Evolutionary conservation across 2,113 vertebrate species (phyloP).

Genomic region (Erythrocercus mccallii): DNA sequence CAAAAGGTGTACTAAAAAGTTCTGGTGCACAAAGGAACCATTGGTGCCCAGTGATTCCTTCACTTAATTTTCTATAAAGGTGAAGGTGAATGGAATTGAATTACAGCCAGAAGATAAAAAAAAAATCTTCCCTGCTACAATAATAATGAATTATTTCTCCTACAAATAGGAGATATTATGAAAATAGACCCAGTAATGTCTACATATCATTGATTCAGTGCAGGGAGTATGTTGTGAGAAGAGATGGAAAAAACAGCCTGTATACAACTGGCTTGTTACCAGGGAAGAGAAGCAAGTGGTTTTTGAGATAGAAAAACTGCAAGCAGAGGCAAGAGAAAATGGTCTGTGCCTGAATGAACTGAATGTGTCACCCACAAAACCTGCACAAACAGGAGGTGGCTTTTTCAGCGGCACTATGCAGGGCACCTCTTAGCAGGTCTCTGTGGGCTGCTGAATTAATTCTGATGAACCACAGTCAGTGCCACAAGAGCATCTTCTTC

Average conservation of each 20-base stretch:
- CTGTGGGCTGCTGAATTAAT: not conserved
- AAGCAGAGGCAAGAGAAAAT: not conserved
- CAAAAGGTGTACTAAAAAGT: not conserved
- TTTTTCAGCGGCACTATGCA: accelerated
- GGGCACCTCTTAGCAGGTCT: not conserved
- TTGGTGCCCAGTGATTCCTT: not conserved
- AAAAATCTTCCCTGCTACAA: not conserved
- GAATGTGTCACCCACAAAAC: not conserved
- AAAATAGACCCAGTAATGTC: not conserved
- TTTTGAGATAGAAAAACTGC: not conserved
- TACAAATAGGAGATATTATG: not conserved
- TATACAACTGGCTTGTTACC: not conserved
- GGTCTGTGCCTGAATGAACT: not conserved
- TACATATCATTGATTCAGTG: not conserved
- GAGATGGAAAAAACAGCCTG: not conserved
- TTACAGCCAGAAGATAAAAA: not conserved
- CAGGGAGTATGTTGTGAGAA: not conserved
- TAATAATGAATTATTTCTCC: not conserved
- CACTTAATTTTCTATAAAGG: not conserved
- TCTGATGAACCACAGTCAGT: not conserved
- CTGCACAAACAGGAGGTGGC: not conserved
- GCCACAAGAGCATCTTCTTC: not conserved
- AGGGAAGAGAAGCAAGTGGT: not conserved
- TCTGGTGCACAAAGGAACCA: not conserved
- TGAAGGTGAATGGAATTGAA: not conserved